These are phyloP conservation scores for Zaprionus camerounensis DNA, from an alignment of 1,140 invertebrate genomes.

Conservation along the genomic window DNA sequence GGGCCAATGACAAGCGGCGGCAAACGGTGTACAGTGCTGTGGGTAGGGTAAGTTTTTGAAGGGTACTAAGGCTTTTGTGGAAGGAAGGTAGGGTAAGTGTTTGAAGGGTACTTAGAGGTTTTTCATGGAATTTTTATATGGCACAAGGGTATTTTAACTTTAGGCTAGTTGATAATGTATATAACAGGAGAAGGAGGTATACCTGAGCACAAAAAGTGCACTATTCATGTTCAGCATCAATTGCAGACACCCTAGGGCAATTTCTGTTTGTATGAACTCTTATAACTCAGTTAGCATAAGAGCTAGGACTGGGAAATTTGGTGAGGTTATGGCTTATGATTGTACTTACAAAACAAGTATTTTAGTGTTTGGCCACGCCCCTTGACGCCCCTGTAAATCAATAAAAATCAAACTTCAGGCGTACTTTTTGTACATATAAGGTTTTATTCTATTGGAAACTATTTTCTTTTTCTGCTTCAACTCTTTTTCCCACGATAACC, in stretches of 20 bases:
- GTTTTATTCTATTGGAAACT: too few species aligned
- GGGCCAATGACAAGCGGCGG: slow-evolving; percentile 51
- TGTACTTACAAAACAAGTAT: neutral
- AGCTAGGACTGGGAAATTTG: neutral
- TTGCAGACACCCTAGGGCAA: too few species aligned
- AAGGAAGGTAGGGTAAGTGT: too few species aligned
- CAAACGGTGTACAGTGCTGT: slow-evolving; percentile 6
- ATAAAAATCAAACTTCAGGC: neutral
- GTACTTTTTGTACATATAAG: too few species aligned
- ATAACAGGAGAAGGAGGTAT: neutral
- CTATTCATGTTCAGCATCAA: too few species aligned
- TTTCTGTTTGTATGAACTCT: neutral
- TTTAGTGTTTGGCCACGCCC: neutral
- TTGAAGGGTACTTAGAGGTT: too few species aligned
- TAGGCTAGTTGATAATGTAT: neutral
- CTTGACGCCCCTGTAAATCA: neutral
- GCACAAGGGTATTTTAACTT: too few species aligned
- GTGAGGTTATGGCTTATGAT: neutral
- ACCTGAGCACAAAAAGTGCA: neutral
- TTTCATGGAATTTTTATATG: too few species aligned
- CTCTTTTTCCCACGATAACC: neutral
- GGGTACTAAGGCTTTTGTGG: neutral
- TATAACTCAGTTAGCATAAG: neutral
- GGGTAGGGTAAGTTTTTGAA: neutral
- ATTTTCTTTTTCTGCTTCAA: too few species aligned